Conservation (phyloP, 2,888 invertebrate genomes). For the Sphaerophoria rueppellii region DNA sequence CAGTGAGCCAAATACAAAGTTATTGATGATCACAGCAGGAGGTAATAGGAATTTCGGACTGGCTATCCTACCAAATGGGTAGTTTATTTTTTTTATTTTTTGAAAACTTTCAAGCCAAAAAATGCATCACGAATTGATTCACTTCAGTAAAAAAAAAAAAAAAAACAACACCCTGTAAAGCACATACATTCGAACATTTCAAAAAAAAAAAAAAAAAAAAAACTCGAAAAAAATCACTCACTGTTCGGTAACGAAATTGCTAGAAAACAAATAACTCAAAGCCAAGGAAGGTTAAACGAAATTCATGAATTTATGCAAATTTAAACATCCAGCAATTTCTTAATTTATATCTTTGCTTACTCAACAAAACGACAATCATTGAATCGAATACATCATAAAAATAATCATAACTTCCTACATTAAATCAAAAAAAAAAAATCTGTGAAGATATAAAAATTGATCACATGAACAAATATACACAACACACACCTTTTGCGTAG, state of each 20-base stretch:
- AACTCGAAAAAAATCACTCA: conserved; percentile 21
- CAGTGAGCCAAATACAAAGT: too few relatives aligned
- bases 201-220: not conserved
- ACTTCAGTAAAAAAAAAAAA: conserved; percentile 3
- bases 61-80: too few relatives aligned
- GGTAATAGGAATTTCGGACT: too few relatives aligned
- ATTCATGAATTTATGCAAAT: conserved; percentile 6
- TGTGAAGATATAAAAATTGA: not conserved
- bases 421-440: conserved; percentile 7
- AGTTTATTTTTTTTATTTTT: not conserved
- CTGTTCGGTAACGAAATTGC: conserved; percentile 3
- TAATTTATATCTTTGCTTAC: conserved; percentile 27
- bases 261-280: conserved; percentile 12
- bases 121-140: conserved; percentile 5
- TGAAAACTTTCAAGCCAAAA: not conserved
- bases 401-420: conserved; percentile 27
- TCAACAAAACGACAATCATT: conserved; percentile 38
- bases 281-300: not conserved
- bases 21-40: too few relatives aligned
- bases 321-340: conserved; percentile 33
- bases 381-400: conserved; percentile 35
- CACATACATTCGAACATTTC: not conserved
- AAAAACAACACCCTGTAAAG: not conserved
- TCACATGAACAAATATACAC: conserved; percentile 9
- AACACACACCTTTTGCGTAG: conserved; percentile 58